Percentiles rank a stretch among this genome's conserved stretches.
Conservation (phyloP, 2,888 invertebrate species). For the Tinea semifulvella region DNA sequence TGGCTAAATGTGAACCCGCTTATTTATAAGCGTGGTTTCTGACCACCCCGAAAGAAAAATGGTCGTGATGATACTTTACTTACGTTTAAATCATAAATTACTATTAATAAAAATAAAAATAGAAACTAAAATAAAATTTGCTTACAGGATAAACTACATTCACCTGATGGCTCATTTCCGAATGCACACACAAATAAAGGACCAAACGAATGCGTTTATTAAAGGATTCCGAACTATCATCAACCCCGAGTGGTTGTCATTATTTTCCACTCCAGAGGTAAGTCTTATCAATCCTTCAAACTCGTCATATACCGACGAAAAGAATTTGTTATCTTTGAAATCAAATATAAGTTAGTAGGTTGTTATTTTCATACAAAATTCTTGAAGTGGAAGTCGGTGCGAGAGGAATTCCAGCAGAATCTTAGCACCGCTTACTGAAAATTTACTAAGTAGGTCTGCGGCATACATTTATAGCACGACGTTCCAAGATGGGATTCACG, state of each 20-base stretch:
- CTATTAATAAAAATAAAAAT: no score
- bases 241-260: conserved; percentile 91
- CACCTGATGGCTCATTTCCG: conserved; percentile 98
- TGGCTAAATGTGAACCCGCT: no score
- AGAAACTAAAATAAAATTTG: no score
- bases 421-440: no score
- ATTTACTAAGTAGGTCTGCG: neutral
- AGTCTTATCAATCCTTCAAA: conserved; percentile 15
- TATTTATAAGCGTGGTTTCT: no score
- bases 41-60: no score
- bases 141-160: conserved; percentile 92
- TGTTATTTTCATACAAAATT: neutral
- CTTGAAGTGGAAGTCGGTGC: no score
- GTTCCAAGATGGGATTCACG: no score
- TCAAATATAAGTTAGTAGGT: neutral
- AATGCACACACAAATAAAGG: conserved; percentile 97
- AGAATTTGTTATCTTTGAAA: neutral
- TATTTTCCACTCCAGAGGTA: conserved; percentile 96
- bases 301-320: no score
- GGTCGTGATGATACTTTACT: no score
- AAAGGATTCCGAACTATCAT: conserved; percentile 95
- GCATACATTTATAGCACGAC: neutral
- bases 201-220: conserved; percentile 96
- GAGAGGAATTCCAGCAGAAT: no score
- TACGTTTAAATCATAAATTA: no score